phyloP scores from a whole-genome alignment of 2,113 vertebrate species.

The Chroicocephalus ridibundus region DNA sequence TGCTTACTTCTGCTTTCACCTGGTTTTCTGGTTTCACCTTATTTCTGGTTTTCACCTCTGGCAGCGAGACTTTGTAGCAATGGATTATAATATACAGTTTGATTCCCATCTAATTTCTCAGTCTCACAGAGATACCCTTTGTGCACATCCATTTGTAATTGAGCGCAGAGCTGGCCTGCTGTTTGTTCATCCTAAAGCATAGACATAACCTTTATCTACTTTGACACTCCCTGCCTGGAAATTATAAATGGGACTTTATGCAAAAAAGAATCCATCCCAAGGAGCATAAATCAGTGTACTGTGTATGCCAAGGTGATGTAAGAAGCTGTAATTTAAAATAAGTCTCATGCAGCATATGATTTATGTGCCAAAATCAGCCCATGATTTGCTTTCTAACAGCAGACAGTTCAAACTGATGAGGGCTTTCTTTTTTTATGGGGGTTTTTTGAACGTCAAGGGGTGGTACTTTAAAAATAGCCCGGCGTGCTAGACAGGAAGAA shows the following conservation, averaged over 20 bases:
- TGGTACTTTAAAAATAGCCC: background rate
- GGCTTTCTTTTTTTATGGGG: background rate
- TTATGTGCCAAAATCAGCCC: background rate
- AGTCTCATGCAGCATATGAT: background rate
- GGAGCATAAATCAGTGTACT: background rate
- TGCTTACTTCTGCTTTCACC: background rate
- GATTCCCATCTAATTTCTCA: background rate
- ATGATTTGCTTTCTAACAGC: background rate
- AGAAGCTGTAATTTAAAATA: slow-evolving; percentile 14
- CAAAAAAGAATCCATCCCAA: background rate
- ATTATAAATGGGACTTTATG: background rate
- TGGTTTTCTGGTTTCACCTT: no score
- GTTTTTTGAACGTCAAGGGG: background rate
- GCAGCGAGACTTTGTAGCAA: background rate
- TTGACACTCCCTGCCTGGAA: background rate
- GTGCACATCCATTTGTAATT: background rate
- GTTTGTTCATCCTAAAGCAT: background rate
- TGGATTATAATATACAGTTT: background rate
- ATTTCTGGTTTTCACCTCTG: background rate
- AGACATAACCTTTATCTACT: background rate
- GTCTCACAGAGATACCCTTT: background rate
- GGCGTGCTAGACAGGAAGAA: background rate
- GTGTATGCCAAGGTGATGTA: background rate
- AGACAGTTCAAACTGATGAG: background rate
- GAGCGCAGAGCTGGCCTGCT: background rate